These are phyloP conservation scores for Seira sanloemensis DNA, from an alignment of 2,888 invertebrate genomes.

Conservation along the genomic window DNA sequence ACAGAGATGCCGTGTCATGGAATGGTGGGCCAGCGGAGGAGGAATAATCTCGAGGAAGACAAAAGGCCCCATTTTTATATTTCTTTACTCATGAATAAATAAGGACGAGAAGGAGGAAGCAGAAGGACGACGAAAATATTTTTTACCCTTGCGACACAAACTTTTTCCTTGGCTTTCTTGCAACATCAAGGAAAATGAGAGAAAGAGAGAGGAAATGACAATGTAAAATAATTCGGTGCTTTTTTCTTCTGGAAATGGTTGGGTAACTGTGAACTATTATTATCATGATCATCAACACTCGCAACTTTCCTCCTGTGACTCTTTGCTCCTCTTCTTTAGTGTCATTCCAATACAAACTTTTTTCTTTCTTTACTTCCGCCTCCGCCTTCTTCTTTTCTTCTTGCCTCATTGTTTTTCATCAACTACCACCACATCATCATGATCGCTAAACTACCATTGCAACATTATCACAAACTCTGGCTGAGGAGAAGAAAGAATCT, in stretches of 20 bases:
- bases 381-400: slow-evolving; percentile 17
- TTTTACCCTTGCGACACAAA: neutral
- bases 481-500: slow-evolving; percentile 58
- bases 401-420: slow-evolving; percentile 25
- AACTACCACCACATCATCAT: slow-evolving; percentile 35
- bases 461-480: slow-evolving; percentile 33
- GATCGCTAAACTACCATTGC: slow-evolving; percentile 21
- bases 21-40: neutral
- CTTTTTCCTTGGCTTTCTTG: neutral
- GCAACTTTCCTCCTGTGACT: slow-evolving; percentile 25
- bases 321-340: slow-evolving; percentile 15
- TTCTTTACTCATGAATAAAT: slow-evolving; percentile 62
- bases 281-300: slow-evolving; percentile 15
- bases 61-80: slow-evolving; percentile 28
- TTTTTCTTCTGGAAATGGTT: slow-evolving; percentile 3
- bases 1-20: neutral
- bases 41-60: neutral
- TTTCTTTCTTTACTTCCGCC: slow-evolving; percentile 22
- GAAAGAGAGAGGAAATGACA: slow-evolving; percentile 48
- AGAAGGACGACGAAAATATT: slow-evolving; percentile 18
- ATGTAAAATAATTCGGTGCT: slow-evolving; percentile 57
- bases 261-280: slow-evolving; percentile 43
- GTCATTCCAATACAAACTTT: slow-evolving; percentile 44
- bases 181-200: slow-evolving; percentile 20
- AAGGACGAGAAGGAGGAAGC: slow-evolving; percentile 48